These are phyloP conservation scores for Drosophila incognita DNA, from an alignment of 2,888 invertebrate genomes.

Conservation along the genomic window DNA sequence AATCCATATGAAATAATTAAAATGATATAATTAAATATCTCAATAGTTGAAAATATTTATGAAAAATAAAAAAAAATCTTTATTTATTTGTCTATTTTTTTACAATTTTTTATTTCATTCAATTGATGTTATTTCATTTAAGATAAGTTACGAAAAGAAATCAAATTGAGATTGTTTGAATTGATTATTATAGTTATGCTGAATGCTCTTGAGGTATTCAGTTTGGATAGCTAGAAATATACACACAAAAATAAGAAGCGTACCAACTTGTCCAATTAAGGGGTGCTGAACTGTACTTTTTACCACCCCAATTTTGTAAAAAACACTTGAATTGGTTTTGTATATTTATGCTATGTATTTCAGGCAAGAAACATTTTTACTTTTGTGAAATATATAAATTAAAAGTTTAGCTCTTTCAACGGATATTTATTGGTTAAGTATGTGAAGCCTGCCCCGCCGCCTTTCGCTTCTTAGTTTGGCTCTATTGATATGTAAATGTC, in stretches of 20 bases:
- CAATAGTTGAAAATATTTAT: no score
- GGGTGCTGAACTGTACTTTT: neutral
- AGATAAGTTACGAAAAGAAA: no score
- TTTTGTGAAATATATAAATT: neutral
- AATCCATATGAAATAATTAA: accelerated
- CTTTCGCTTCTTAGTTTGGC: slow-evolving; percentile 40
- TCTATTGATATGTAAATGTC: slow-evolving; percentile 58
- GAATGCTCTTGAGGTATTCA: neutral
- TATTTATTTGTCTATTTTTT: no score
- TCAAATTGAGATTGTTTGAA: neutral
- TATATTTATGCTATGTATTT: neutral
- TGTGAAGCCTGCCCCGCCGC: neutral
- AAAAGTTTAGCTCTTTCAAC: neutral
- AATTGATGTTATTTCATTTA: no score
- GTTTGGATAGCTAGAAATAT: neutral
- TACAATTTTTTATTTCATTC: no score
- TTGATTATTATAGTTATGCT: neutral
- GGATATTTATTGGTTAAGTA: neutral
- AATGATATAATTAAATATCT: no score
- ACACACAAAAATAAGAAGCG: neutral
- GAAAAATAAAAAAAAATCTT: no score
- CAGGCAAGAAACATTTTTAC: neutral
- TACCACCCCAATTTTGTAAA: neutral
- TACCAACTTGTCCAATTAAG: no score
- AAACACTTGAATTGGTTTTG: neutral